Evolutionary conservation across 2,888 invertebrate genomes (phyloP).

Genomic region (Carabus problematicus): DNA sequence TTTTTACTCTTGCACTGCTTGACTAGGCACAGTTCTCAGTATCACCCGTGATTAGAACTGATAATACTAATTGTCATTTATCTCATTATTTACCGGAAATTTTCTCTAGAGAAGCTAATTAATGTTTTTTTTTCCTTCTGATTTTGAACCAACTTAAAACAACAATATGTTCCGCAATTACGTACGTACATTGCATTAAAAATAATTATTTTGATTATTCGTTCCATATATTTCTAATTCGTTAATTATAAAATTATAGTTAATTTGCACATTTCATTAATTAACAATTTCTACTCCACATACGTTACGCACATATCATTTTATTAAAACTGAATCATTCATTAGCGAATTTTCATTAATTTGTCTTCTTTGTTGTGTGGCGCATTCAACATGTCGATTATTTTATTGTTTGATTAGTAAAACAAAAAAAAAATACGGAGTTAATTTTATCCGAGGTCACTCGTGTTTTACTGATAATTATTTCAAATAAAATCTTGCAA

Average conservation of each 20-base stretch:
- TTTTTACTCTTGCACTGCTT: constrained; percentile 16
- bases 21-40: constrained; percentile 16
- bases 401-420: no score
- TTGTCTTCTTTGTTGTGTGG: no score
- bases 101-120: no score
- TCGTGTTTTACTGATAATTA: no score
- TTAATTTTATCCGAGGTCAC: no score
- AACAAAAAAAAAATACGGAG: no score
- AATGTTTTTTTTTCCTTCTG: not conserved
- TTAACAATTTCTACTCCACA: constrained; percentile 10
- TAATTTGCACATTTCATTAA: constrained; percentile 4
- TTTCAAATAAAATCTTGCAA: no score
- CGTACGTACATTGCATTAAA: not conserved
- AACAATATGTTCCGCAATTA: not conserved
- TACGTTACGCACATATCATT: not conserved
- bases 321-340: no score
- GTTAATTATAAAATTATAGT: not conserved
- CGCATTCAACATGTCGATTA: no score
- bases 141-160: not conserved
- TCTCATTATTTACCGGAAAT: constrained; percentile 4
- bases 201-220: constrained; percentile 16
- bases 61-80: constrained; percentile 24
- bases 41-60: constrained; percentile 20
- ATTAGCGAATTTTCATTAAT: no score
- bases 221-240: not conserved